Base-by-base conservation (phyloP, 1,140 invertebrate genomes). In the Sesamia nonagrioides region DNA sequence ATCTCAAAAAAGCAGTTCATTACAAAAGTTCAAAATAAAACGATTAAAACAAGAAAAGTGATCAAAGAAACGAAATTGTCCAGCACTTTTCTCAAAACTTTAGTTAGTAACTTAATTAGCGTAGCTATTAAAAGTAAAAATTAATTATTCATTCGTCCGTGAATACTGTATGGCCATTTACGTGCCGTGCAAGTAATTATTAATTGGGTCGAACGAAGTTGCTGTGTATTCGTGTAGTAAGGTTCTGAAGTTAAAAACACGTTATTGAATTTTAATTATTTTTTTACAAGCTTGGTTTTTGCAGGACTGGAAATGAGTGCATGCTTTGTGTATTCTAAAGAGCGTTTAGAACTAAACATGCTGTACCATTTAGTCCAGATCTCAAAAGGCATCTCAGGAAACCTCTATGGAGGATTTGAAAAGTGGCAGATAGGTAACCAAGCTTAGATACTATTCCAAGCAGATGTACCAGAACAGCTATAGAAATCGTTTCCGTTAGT, bases 91-190 rank as follows among this genome's bases (percentile, higher is more conserved):
- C 18, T 66, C 6, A 42, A 42, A 69, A 48, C 18, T 61, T 40
- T 61, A 61, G 60, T 69, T 69, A 40, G 42, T 48, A 21, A 69
- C 40, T 68, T 40, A 68, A 68, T 68, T 68, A 68, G 42, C 50
- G 21, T 21, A n/a, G 13, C 13, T 69, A 17, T 2, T 42, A 13
- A 13, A n/a, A 63, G 40, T 42, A 63, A 50, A 50, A 69, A 33
- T 69, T 48, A 13, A 50, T 13, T 69, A 69, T 69, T 69, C 27
- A 69, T 48, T 45, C 17, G 11, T 1, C 40, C 11, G 21, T 69
- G 42, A 48, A 69, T 69, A 69, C 50, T 69, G 66, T 69, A 69
- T 48, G 42, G 15, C 11, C 66, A 69, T 33, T 48, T 42, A 69
- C 40, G 66, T 69, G 21, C 21, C 13, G 18, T 48, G 42, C 13